Conservation (phyloP, 2,888 invertebrate species). For the Prionchulus punctatus region DNA sequence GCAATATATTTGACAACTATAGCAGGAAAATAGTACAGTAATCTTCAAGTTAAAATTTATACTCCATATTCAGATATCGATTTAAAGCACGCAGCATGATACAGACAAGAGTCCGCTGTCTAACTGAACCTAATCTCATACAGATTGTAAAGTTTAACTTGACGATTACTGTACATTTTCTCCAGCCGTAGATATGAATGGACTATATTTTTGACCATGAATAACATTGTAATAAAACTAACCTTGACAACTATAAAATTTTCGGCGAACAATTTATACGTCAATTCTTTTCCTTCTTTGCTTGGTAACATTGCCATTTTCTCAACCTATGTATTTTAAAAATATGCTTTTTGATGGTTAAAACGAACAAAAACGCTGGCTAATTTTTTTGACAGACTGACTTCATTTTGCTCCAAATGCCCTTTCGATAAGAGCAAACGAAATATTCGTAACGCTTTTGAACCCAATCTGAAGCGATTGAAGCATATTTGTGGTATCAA, state of each 20-base stretch:
- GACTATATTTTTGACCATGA: slow-evolving; percentile 41
- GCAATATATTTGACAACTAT: slow-evolving; percentile 9
- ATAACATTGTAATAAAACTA: slow-evolving; percentile 13
- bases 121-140: too few relatives aligned
- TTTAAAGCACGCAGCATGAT: too few relatives aligned
- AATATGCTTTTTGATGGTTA: too few relatives aligned
- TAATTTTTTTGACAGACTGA: too few relatives aligned
- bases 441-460: slow-evolving; percentile 43
- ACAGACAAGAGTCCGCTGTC: too few relatives aligned
- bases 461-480: slow-evolving; percentile 30
- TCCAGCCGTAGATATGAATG: slow-evolving; percentile 5
- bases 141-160: too few relatives aligned
- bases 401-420: slow-evolving; percentile 60
- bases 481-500: background rate
- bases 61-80: too few relatives aligned
- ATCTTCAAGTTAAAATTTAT: too few relatives aligned
- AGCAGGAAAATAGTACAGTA: background rate
- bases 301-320: slow-evolving; percentile 79
- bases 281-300: slow-evolving; percentile 74
- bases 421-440: slow-evolving; percentile 61
- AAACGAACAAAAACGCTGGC: too few relatives aligned
- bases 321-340: slow-evolving; percentile 50
- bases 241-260: slow-evolving; percentile 45
- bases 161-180: too few relatives aligned
- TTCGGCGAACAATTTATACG: slow-evolving; percentile 67